phyloP scores from a whole-genome alignment of 1,140 invertebrate genomes.

The Artemia franciscana region DNA sequence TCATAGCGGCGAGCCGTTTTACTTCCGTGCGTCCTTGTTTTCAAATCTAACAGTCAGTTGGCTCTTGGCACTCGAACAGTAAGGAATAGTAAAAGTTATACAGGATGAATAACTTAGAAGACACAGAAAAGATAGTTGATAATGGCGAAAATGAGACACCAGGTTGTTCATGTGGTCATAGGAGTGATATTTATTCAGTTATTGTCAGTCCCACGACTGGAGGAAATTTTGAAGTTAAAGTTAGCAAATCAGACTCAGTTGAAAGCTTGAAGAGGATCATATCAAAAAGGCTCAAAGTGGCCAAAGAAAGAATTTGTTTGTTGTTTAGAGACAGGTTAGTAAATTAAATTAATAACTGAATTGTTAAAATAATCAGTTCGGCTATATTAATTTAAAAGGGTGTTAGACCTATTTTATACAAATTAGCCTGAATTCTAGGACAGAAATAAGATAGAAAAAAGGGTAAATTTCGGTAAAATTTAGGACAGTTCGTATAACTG shows the following conservation, averaged over 20 bases:
- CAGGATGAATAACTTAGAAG: neutral
- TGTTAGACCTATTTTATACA: neutral
- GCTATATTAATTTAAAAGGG: neutral
- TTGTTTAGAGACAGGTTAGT: constrained; percentile 66
- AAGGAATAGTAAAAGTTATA: neutral
- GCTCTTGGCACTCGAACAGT: neutral
- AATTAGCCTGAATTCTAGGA: too few species aligned
- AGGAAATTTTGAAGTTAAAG: constrained; percentile 57
- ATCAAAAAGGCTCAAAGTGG: constrained; percentile 70
- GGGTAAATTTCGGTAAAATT: too few species aligned
- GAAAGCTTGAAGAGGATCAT: constrained; percentile 71
- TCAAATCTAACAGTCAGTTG: neutral
- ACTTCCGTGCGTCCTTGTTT: neutral
- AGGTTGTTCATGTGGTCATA: constrained; percentile 7
- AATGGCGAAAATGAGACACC: neutral
- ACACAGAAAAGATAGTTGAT: neutral
- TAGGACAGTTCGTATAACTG: too few species aligned
- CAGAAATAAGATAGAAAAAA: too few species aligned
- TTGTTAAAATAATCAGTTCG: neutral
- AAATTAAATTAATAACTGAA: neutral
- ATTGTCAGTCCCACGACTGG: constrained; percentile 50
- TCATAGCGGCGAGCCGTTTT: neutral
- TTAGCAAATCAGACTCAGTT: constrained; percentile 50
- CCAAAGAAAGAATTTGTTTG: constrained; percentile 71
- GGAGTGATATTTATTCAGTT: constrained; percentile 1